Evolutionary conservation across 2,888 invertebrate genomes (phyloP), one percentile per base, ranked within the genome.

Genomic region (Schizotus pectinicornis): DNA sequence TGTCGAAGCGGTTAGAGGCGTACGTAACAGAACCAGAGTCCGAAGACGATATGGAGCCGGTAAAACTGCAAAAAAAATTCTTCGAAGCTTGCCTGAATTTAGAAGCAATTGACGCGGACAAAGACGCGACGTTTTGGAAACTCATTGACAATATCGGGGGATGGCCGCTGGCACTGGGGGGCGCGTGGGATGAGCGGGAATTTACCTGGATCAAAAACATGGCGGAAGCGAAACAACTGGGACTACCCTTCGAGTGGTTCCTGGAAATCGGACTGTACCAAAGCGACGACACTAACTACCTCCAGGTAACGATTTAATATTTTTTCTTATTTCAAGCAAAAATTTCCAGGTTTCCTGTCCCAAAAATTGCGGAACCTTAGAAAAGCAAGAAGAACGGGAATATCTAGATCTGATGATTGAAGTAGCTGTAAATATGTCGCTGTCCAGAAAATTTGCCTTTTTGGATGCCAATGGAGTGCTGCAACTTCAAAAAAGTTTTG

Each of bases 41-140:
- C n/a, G 9, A 13, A 5, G 35, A 56, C 2, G 56, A 56, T 30
- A 30, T 43, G 5, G 36, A 45, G 8, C 14, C 38, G 3, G 45
- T 56, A 63, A 77, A 76, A 48, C 67, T 81, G 54, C 78, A 81
- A 14, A 81, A 81, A 59, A 65, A 76, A 32, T 74, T 81, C 31
- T 82, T 80, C 64, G 77, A 73, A 62, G 77, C 81, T 1, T 82
- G 82, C 67, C 81, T 6, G 11, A 38, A 56, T 30, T 43, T 50
- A 34, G 30, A 38, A 12, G 50, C 50, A 7, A 56, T 56, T 32
- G 56, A 56, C n/a, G 33, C 9, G 3, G 45, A 56, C 33, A 45
- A 50, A 30, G 50, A 51, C 38, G 38, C 30, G 6, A 50, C 46
- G 2, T 50, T 56, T 34, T 8, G 8, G 30, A n/a, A 38, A 8